Base-by-base conservation (phyloP, 64 coral and sea anemone species). In the Montipora cactus region DNA sequence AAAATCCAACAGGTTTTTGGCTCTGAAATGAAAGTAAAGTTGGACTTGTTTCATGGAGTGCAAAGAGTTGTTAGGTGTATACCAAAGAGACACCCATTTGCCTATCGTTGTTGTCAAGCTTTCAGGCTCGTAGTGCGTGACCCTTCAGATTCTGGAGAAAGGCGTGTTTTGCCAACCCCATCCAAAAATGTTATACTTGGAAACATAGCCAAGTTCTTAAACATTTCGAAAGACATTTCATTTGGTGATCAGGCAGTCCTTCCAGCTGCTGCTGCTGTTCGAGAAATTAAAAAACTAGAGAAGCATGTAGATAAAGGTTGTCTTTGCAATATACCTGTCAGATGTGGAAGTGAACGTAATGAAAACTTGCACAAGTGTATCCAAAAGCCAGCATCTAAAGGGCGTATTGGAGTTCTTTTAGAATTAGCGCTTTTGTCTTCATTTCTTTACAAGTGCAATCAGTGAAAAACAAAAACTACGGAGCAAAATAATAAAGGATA, bases 371-470 rank as follows among this genome's bases (percentile, higher is more conserved):
- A 90, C 19, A 94, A 94, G 78, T 83, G 77, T 14, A 0, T 94
- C 46, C 76, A 77, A 74, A 59, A 75, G 44, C 28, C 62, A 47
- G 87, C 78, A 12, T 37, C 15, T 76, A 94, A 81, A 83, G 66
- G 19, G 8, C 86, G 93, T 19, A 77, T 94, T 7, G 68, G 78
- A 47, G 87, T 94, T 50, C 21, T 47, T 46, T 64, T 94, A 48
- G 93, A 87, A 83, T 85, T 25, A 61, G 68, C 93, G 12, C 87
- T 90, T 14, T 22, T 90, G 52, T 14, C 78, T 2, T 75, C 87
- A 1, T 94, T 83, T 59, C 55, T 94, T 1, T 94, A 78, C n/a
- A 57, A 64, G 15, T 94, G 93, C 87, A 94, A 94, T n/a, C n/a
- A n/a, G n/a, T 25, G 93, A 94, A 44, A 89, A 89, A 81, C 61